Percentiles rank a stretch among this genome's conserved stretches.
Conservation (phyloP, 2,113 vertebrate genomes). For the Macrotis lagotis region DNA sequence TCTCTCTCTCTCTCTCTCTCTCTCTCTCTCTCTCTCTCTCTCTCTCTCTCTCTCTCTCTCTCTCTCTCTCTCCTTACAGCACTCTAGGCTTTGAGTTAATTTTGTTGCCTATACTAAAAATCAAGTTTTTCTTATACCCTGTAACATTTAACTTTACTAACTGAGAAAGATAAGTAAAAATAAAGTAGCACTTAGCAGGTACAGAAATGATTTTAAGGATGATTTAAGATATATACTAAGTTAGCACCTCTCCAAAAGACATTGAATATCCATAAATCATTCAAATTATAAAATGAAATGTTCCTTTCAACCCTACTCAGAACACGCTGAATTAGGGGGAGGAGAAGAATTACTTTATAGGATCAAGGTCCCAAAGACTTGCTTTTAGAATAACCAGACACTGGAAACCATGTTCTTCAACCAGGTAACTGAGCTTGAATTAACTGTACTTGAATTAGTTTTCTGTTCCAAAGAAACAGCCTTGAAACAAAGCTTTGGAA, state of each 20-base stretch:
- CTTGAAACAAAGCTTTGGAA: constrained; percentile 17
- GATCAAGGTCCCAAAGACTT: background rate
- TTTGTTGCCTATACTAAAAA: background rate
- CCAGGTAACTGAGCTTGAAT: background rate
- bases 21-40: too few relatives aligned
- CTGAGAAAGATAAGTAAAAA: background rate
- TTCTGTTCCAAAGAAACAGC: background rate
- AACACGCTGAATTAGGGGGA: background rate
- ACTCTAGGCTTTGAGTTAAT: background rate
- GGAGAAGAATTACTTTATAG: background rate
- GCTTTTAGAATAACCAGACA: background rate
- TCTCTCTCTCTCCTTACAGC: background rate
- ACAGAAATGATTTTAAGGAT: background rate
- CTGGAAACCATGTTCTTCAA: background rate
- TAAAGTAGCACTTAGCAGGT: background rate
- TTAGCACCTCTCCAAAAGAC: background rate
- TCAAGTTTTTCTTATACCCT: background rate
- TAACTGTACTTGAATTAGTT: background rate
- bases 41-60: too few relatives aligned
- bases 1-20: too few relatives aligned
- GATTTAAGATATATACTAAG: background rate
- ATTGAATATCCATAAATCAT: background rate
- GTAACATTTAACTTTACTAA: background rate
- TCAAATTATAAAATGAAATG: background rate
- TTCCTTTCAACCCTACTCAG: background rate